Evolutionary conservation across 2,113 vertebrate genomes (phyloP), one percentile per base, ranked within the genome.

Genomic region (Chroicocephalus ridibundus): DNA sequence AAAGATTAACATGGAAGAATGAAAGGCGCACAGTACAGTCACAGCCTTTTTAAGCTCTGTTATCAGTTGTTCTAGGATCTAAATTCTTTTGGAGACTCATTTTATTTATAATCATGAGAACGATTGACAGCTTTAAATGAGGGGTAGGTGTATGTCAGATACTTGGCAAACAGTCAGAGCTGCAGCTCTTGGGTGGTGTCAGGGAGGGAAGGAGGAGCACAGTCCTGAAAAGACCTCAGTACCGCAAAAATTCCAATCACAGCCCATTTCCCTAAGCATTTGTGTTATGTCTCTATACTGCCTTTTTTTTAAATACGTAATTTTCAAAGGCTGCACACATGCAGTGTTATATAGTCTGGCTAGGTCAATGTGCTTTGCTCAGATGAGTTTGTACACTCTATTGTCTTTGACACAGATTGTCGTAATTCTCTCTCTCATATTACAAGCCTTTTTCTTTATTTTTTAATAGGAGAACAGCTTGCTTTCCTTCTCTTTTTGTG

Each of bases 361-460:
- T 94, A 57, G 69, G 17, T 94, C 94, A 91, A 82, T 32, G 61
- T 85, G 42, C 78, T 93, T 96, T 86, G 34, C 42, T 90, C 52
- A 68, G 81, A 81, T 85, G 40, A 54, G 32, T 92, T 94, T 92
- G 66, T 76, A 46, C 38, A 44, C 18, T 78, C 40, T 86, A 36
- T 91, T 97, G 64, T 94, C 77, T 96, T 82, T 96, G 92, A 55
- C 69, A 96, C 49, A 95, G 93, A 96, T 80, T 96, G 82, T 75
- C 72, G 85, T 86, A 96, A 98, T 96, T 94, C 77, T 96, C 36
- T 96, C 70, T 64, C 83, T 95, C 75, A 29, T 81, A 79, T 93
- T 96, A 88, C 44, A 96, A 96, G 49, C 5, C 11, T 94, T 95
- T 97, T 93, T n/a, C 88, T 97, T 95, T 95, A 89, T 85, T 96